These are phyloP conservation scores for Lagria hirta DNA, from an alignment of 2,888 invertebrate genomes.

Conservation along the genomic window DNA sequence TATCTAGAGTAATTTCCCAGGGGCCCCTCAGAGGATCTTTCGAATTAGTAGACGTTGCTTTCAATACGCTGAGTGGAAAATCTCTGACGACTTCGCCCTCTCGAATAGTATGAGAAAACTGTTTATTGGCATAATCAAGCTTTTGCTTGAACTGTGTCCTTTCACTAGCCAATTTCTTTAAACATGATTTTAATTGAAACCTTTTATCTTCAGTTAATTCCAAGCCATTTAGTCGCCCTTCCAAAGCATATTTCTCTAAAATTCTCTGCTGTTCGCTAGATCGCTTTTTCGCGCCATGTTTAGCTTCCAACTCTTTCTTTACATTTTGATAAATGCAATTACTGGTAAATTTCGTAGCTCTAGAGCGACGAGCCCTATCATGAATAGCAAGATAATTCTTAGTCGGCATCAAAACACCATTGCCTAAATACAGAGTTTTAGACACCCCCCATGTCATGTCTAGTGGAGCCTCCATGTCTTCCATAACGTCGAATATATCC, in stretches of 20 bases:
- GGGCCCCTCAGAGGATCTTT: constrained; percentile 69
- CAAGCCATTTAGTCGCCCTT: constrained; percentile 82
- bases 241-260: constrained; percentile 75
- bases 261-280: constrained; percentile 69
- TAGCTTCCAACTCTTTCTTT: constrained; percentile 52
- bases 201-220: constrained; percentile 62
- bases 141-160: constrained; percentile 67
- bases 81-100: constrained; percentile 69
- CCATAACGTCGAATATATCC: constrained; percentile 73
- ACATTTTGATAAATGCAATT: constrained; percentile 69
- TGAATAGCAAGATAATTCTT: constrained; percentile 78
- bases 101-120: constrained; percentile 67
- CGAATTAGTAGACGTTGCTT: constrained; percentile 65
- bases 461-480: constrained; percentile 70
- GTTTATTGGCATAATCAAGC: constrained; percentile 64
- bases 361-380: constrained; percentile 73
- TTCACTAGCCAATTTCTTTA: constrained; percentile 60
- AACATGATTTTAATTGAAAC: constrained; percentile 58
- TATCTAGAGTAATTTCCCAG: constrained; percentile 79
- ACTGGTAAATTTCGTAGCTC: constrained; percentile 73
- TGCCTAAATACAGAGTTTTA: constrained; percentile 79
- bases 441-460: constrained; percentile 86
- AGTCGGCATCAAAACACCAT: constrained; percentile 77
- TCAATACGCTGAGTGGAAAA: constrained; percentile 71
- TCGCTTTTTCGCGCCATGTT: constrained; percentile 23